Conservation (phyloP, 2,113 vertebrate species). For the Edolisoma coerulescens region DNA sequence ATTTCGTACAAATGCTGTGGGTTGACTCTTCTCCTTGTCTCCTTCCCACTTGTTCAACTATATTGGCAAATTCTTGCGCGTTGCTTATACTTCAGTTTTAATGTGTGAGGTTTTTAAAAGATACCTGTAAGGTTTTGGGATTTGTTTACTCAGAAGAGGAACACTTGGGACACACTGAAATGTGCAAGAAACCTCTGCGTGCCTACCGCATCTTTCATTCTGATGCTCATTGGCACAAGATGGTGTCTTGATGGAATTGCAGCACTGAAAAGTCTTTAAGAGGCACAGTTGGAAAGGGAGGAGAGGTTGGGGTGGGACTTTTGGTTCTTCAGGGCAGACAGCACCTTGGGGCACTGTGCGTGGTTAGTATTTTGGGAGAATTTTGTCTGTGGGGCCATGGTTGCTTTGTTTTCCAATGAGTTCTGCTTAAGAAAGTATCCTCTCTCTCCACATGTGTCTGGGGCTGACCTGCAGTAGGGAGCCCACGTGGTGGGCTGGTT, state of each 20-base stretch:
- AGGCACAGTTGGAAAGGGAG: neutral
- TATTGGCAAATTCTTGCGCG: neutral
- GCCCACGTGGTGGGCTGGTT: neutral
- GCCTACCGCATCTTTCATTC: neutral
- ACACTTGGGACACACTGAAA: fast-evolving
- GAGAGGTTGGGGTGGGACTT: neutral
- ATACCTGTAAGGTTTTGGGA: neutral
- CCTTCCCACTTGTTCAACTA: neutral
- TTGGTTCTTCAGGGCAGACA: neutral
- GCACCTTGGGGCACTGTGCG: neutral
- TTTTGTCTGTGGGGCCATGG: neutral
- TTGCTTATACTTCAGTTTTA: neutral
- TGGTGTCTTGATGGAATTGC: neutral
- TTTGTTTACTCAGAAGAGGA: neutral
- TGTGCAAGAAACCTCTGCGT: neutral
- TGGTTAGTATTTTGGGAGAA: neutral
- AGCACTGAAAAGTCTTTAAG: neutral
- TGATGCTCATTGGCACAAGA: neutral
- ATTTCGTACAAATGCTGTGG: neutral
- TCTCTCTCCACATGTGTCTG: fast-evolving
- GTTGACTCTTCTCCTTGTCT: neutral
- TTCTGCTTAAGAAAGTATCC: neutral
- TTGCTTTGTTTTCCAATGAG: neutral
- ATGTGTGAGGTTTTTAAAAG: neutral
- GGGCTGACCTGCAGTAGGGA: neutral